Evolutionary conservation across 2,113 vertebrate genomes (phyloP), one percentile per base, ranked within the genome.

Genomic region (Actenoides hombroni): DNA sequence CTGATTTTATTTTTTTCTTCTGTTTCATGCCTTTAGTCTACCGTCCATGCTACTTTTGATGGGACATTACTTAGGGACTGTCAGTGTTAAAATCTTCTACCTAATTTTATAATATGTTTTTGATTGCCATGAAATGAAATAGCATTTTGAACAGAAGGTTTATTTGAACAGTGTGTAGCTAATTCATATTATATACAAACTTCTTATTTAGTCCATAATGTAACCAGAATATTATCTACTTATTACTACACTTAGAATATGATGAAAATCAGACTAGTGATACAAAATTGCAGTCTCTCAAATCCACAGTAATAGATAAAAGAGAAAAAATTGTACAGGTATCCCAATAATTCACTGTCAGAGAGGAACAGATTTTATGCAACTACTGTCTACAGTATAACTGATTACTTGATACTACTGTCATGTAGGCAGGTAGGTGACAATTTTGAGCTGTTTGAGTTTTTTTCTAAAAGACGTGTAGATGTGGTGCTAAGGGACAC

Each of bases 241-340:
- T 53, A 24, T 20, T 65, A 42, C 17, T 91, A 95, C 83, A 97
- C 64, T 97, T 96, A 95, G 83, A 95, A 93, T 59, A 95, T 90
- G 94, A 97, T 96, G 77, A 98, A 98, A 97, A 95, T 90, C 95
- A 95, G 83, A 92, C 78, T 95, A 94, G 29, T 65, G 86, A 92
- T 94, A 92, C 70, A 96, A 97, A 97, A 97, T 17, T 94, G 65
- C 95, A 96, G 94, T 95, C 75, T 95, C 80, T 83, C 54, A 93
- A 96, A 93, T 71, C 77, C 77, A 93, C 88, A 92, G 29, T 80
- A 49, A 85, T 93, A 86, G 94, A 97, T 96, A 92, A 92, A 94
- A 98, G 95, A 96, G 94, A 97, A 97, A 95, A 42, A 42, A 42
- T 6, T 83, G 31, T 83, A 29, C 82, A 48, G 63, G 63, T 17